phyloP scores from a whole-genome alignment of 2,888 invertebrate species.

The Scaptomyza cyrtandrae region DNA sequence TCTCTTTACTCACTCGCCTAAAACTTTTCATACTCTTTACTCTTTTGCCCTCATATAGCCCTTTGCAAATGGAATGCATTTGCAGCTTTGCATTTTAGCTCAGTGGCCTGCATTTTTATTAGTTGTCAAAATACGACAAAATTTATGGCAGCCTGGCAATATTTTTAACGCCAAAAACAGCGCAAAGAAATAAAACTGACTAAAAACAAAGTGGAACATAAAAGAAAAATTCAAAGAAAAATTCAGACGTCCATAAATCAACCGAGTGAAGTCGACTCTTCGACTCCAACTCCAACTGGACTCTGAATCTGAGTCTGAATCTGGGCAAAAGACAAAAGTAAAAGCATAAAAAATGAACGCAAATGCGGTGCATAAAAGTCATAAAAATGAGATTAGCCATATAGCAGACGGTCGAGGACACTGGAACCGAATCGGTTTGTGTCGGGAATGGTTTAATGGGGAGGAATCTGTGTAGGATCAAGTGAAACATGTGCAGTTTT shows the following conservation, averaged over 20 bases:
- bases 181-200: conserved; percentile 27
- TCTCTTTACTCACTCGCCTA: background rate
- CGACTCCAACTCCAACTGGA: conserved; percentile 13
- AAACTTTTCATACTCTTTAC: background rate
- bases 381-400: conserved; percentile 74
- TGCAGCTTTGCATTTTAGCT: conserved; percentile 55
- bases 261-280: conserved; percentile 37
- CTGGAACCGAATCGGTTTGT: conserved; percentile 20
- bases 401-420: conserved; percentile 51
- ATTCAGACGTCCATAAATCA: conserved; percentile 62
- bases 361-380: conserved; percentile 69
- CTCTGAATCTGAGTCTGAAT: conserved; percentile 5
- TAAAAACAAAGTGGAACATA: conserved; percentile 6
- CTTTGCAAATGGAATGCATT: conserved; percentile 63
- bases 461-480: conserved; percentile 11
- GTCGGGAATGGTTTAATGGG: conserved; percentile 1
- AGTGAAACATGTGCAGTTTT: conserved; percentile 27
- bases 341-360: conserved; percentile 46
- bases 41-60: conserved; percentile 1
- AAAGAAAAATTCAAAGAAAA: conserved; percentile 50
- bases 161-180: conserved; percentile 74
- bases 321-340: conserved; percentile 42
- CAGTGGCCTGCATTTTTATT: conserved; percentile 75
- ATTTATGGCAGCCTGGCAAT: conserved; percentile 75
- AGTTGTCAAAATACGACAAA: conserved; percentile 74